Evolutionary conservation across 1,140 invertebrate species (phyloP).

Genomic region (Halictus rubicundus): DNA sequence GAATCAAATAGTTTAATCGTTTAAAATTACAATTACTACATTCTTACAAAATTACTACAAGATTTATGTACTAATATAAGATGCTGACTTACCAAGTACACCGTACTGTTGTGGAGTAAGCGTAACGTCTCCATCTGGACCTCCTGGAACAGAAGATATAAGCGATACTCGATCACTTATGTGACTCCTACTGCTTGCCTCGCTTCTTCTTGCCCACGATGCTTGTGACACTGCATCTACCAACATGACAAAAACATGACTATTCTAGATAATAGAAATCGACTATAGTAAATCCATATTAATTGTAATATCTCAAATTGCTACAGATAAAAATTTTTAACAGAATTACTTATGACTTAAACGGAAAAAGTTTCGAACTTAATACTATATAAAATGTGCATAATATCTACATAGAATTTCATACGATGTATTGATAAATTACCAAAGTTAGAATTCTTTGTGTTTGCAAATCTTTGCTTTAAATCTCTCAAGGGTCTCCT

Average conservation of each 20-base stretch:
- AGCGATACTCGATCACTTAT: conserved; percentile 77
- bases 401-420: neutral
- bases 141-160: conserved; percentile 77
- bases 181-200: conserved; percentile 77
- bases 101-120: conserved; percentile 80
- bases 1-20: neutral
- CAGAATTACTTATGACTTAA: neutral
- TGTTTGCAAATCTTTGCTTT: conserved; percentile 73
- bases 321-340: neutral
- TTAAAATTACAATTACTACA: neutral
- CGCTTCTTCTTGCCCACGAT: conserved; percentile 78
- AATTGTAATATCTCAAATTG: neutral
- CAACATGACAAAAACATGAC: conserved; percentile 28
- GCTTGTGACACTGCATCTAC: conserved; percentile 77
- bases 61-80: neutral
- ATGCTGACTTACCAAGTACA: conserved; percentile 75
- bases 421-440: conserved; percentile 38
- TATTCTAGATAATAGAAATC: neutral
- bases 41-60: neutral
- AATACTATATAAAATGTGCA: neutral
- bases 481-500: conserved; percentile 70
- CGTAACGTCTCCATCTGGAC: conserved; percentile 72
- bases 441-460: conserved; percentile 78
- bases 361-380: neutral
- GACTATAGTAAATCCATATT: neutral